phyloP scores from a whole-genome alignment of 2,113 vertebrate species.

The Anseranas semipalmata region DNA sequence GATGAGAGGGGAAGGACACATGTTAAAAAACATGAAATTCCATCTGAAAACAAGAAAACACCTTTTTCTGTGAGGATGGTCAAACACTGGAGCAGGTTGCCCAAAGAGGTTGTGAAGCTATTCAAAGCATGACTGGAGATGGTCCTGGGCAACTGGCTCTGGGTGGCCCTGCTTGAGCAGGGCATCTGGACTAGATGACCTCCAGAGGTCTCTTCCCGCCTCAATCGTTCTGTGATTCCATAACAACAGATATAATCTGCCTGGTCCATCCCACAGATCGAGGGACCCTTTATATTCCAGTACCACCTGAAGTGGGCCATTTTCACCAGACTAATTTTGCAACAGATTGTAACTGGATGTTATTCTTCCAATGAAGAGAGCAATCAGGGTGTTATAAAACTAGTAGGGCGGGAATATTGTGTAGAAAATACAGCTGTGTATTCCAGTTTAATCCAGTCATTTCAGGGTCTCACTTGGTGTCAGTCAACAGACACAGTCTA shows the following conservation, averaged over 20 bases:
- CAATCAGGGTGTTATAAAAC: neutral
- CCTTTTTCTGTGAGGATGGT: neutral
- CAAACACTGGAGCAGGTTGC: neutral
- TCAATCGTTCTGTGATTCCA: neutral
- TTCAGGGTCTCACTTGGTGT: neutral
- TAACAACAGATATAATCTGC: neutral
- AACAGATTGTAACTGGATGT: neutral
- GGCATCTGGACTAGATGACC: neutral
- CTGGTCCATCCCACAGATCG: fast-evolving
- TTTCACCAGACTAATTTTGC: neutral
- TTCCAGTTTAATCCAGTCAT: neutral
- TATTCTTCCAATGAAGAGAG: neutral
- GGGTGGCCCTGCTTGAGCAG: neutral
- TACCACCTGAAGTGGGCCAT: neutral
- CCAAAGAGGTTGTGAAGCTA: neutral
- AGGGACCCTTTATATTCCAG: neutral
- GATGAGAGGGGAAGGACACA: neutral
- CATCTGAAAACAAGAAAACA: neutral
- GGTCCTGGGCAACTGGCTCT: neutral
- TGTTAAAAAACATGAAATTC: neutral
- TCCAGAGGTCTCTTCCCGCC: neutral
- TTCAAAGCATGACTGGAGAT: neutral
- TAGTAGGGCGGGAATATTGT: neutral
- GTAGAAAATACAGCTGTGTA: neutral
- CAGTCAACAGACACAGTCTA: neutral